phyloP scores from a whole-genome alignment of 2,888 invertebrate species.

The Salpingus planirostris region DNA sequence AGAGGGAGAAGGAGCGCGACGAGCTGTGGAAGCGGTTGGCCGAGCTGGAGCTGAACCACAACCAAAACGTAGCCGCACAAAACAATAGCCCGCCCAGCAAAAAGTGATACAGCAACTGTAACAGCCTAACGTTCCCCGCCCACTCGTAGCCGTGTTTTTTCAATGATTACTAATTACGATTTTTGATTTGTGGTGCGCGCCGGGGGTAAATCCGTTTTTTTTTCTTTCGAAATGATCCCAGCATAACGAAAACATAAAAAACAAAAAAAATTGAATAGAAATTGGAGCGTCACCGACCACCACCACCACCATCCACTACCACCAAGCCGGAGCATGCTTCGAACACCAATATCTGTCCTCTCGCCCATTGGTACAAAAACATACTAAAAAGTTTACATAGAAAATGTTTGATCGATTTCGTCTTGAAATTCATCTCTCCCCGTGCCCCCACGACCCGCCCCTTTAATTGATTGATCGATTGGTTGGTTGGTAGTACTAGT shows the following conservation, averaged over 20 bases:
- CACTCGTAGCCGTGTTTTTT: conserved; percentile 28
- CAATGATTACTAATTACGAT: too few relatives aligned
- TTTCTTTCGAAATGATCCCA: too few relatives aligned
- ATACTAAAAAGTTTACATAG: too few relatives aligned
- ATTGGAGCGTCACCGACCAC: not conserved
- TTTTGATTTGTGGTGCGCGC: too few relatives aligned
- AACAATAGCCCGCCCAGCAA: conserved; percentile 37
- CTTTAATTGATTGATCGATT: too few relatives aligned
- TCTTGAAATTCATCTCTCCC: too few relatives aligned
- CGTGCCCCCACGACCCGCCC: too few relatives aligned
- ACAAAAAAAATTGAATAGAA: conserved; percentile 2
- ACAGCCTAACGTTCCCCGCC: conserved; percentile 30
- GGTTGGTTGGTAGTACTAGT: too few relatives aligned
- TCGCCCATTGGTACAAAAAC: too few relatives aligned
- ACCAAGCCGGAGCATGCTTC: conserved; percentile 23
- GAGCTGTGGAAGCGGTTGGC: conserved; percentile 95
- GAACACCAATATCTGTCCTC: conserved; percentile 21
- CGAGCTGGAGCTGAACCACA: conserved; percentile 74
- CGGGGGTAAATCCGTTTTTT: too few relatives aligned
- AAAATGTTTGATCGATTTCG: too few relatives aligned
- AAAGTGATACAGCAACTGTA: conserved; percentile 39
- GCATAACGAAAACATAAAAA: too few relatives aligned
- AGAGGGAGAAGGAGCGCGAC: conserved; percentile 92
- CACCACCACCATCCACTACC: not conserved
- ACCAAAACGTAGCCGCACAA: conserved; percentile 40